Evolutionary conservation across 2,113 vertebrate genomes (phyloP).

Genomic region (Pelecanoides urinatrix): DNA sequence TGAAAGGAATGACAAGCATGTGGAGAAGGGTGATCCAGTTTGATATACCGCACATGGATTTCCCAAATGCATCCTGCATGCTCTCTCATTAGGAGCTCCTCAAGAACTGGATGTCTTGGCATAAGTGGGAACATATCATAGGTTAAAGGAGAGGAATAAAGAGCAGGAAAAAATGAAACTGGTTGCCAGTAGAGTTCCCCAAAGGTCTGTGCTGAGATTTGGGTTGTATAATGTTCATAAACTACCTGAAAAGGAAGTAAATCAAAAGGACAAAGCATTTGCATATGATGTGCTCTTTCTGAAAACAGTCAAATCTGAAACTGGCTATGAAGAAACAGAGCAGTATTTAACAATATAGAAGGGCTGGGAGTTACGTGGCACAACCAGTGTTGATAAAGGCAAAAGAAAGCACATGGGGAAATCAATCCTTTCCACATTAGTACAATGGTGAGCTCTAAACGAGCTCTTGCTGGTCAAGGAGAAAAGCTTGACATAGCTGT

Average conservation of each 20-base stretch:
- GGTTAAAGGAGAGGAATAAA: background rate
- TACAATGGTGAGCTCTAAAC: background rate
- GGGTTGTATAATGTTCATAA: background rate
- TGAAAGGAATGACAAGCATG: background rate
- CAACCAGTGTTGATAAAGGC: background rate
- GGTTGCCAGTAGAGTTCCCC: background rate
- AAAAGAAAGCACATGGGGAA: background rate
- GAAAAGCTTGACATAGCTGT: background rate
- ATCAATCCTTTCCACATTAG: background rate
- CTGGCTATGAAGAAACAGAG: background rate
- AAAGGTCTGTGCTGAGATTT: background rate
- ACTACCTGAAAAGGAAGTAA: background rate
- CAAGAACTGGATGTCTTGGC: background rate
- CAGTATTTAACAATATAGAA: background rate
- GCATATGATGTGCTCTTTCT: background rate
- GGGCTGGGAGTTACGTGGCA: background rate
- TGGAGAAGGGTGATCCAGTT: background rate
- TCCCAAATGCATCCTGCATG: background rate
- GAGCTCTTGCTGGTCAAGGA: background rate
- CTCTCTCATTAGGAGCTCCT: background rate
- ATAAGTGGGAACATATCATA: background rate
- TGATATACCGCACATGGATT: background rate
- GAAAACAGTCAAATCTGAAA: background rate
- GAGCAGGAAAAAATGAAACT: background rate
- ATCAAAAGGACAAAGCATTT: background rate